Base-by-base conservation (phyloP, 92 coral and sea anemone species). In the Palythoa grandis region DNA sequence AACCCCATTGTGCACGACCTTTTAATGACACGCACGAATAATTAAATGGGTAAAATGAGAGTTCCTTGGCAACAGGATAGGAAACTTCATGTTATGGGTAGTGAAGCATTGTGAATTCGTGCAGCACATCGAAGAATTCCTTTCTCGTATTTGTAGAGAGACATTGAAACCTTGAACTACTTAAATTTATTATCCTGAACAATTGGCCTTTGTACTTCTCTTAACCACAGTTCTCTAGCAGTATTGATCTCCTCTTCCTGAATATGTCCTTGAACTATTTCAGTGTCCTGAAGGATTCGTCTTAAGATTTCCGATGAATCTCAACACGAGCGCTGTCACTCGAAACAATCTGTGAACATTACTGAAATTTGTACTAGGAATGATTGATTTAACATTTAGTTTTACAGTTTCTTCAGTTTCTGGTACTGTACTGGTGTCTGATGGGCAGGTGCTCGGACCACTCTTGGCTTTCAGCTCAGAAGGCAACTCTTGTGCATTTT, bases 291-390 rank as follows among this genome's bases (percentile, higher is more conserved):
- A 61, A 77, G 73, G 72, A 77, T 86, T 69, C 70, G 72, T n/a
- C 47, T 78, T 86, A 60, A 89, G 68, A 38, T 89, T 89, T 6
- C 35, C 76, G 43, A 79, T 52, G 56, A 86, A 86, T 54, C 83
- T 83, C 29, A 86, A 52, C 9, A 92, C 92, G 0, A 29, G 35
- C 52, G 94, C 90, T 35, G 92, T 92, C 15, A 92, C 90, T 70
- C 92, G 53, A 29, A 89, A 74, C 39, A 89, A 48, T 67, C 85
- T 25, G 53, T 76, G 92, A 48, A 92, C 66, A 60, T 29, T 29
- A 29, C 92, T 85, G 70, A 58, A 89, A 22, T 61, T 35, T 72
- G 56, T 76, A 58, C 87, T 79, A 11, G n/a, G 35, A 29, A 29
- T 29, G 35, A 29, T 29, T 29, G 35, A 29, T 1, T 29, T 1